These are phyloP conservation scores for Pseudococcus viburni DNA, from an alignment of 2,888 invertebrate species.

Conservation along the genomic window DNA sequence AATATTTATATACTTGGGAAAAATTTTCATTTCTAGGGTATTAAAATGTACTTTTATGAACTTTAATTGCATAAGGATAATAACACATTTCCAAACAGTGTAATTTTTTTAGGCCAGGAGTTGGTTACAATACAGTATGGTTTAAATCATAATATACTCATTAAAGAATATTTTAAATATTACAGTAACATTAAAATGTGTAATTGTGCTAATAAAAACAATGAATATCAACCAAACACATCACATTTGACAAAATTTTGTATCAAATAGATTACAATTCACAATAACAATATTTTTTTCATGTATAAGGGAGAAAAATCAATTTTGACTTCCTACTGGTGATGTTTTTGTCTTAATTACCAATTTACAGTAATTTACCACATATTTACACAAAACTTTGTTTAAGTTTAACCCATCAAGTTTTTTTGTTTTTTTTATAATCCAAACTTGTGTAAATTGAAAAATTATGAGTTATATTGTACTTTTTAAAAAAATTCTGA, in stretches of 20 bases:
- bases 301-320: neutral
- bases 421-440: too few species aligned
- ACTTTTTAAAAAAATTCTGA: too few species aligned
- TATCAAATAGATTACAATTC: neutral
- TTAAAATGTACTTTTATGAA: neutral
- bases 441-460: too few species aligned
- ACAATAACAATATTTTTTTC: neutral
- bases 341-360: neutral
- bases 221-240: neutral
- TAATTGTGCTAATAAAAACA: neutral
- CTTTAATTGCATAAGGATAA: neutral
- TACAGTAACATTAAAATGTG: conserved; percentile 3
- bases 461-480: too few species aligned
- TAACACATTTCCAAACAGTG: neutral
- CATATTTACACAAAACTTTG: neutral
- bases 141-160: neutral
- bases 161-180: neutral
- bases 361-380: neutral
- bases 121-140: neutral
- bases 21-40: neutral
- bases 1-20: neutral
- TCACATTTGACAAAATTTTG: neutral
- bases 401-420: too few species aligned
- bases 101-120: neutral
- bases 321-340: neutral